Evolutionary conservation across 2,113 vertebrate genomes (phyloP).

Genomic region (Eulemur macaco): DNA sequence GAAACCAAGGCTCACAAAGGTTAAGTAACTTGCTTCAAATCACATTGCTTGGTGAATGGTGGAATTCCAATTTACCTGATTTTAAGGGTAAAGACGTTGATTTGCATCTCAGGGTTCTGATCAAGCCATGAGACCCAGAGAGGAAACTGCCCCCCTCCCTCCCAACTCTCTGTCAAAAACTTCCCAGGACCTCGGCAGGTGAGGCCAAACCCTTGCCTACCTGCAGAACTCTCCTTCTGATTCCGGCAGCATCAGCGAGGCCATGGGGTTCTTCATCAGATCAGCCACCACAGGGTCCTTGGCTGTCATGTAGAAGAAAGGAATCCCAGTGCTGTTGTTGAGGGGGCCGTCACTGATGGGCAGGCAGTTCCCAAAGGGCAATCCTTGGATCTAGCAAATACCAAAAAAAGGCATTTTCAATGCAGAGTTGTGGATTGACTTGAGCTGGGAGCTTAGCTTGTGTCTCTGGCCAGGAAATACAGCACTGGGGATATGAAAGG

Average conservation of each 20-base stretch:
- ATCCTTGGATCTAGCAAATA: constrained; percentile 88
- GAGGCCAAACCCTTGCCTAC: constrained; percentile 72
- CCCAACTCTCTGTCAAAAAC: not conserved
- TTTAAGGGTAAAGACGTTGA: not conserved
- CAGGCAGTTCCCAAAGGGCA: constrained; percentile 93
- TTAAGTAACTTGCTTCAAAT: not conserved
- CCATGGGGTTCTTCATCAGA: constrained; percentile 87
- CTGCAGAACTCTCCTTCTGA: constrained; percentile 91
- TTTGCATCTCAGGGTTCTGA: not conserved
- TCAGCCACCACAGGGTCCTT: constrained; percentile 89
- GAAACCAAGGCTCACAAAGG: not conserved
- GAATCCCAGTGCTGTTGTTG: constrained; percentile 92
- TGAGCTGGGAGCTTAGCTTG: not conserved
- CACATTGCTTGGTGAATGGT: not conserved
- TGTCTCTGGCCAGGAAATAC: not conserved
- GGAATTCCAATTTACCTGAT: not conserved
- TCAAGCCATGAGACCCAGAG: fast-evolving
- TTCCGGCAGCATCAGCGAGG: constrained; percentile 91
- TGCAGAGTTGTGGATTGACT: not conserved
- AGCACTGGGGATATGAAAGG: fast-evolving
- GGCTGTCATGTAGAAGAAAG: constrained; percentile 91
- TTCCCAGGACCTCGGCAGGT: not conserved
- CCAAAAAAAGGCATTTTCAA: not conserved
- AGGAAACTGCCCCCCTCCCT: not conserved
- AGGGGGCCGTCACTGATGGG: constrained; percentile 90